Base-by-base conservation (phyloP, 2,888 invertebrate genomes). In the Drosophila seclusa region DNA sequence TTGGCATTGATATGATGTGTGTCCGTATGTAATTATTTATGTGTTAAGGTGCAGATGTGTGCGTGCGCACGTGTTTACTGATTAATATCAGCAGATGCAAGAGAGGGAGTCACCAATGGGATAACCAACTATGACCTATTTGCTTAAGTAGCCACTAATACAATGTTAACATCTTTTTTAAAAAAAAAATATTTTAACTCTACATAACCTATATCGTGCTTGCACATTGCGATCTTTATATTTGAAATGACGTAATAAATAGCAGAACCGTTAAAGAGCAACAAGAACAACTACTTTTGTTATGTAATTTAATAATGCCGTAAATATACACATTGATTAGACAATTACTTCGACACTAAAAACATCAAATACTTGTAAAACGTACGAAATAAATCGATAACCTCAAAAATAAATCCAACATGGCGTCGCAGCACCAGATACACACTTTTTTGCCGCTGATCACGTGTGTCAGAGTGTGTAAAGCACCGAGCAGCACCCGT, bases 361-460 rank as follows among this genome's bases (percentile, higher is more conserved):
- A 62, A 49, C 16, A 11, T 40, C 13, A 1, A 10, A 13, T 45
- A 38, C 3, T 24, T 27, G 24, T 18, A 4, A 21, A 16, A 31
- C 29, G 18, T n/a, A 48, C 21, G 11, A 31, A 67, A 65, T 34
- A 67, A 82, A 80, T 74, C 75, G 57, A 72, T 87, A 87, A 78
- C 78, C 78, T 73, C 59, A 82, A 87, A 81, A 64, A 16, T 13
- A 69, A 73, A 81, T 68, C n/a, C 78, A 87, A 87, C 10, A 87
- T 87, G 86, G 86, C 90, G 90, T 40, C 76, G 16, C 50, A 7
- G n/a, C 69, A 67, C 55, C 50, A 66, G 77, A 80, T 85, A 82
- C 82, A 84, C 69, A 74, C 57, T 32, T 61, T 45, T 45, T 24
- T 16, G 36, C 11, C 50, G 68, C 36, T 31, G 90, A 85, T 85